Percentiles rank a stretch among this genome's conserved stretches.
Evolutionary conservation across 1,140 invertebrate species (phyloP).

Genomic region (Papilio aristodemus): DNA sequence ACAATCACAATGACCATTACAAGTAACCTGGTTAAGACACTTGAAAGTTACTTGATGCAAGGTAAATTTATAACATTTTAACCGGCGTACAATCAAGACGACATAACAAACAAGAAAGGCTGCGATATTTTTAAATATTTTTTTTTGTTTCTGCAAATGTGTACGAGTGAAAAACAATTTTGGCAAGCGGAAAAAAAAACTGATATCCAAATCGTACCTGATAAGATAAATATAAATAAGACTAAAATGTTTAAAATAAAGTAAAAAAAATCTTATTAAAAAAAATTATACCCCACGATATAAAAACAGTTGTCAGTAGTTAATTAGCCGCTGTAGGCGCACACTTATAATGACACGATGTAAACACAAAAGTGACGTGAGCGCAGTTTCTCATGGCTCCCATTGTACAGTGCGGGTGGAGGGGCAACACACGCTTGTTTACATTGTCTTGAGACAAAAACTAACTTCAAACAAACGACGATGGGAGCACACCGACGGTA

Average conservation of each 20-base stretch:
- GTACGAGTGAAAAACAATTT: no score
- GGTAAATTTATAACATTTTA: no score
- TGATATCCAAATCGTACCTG: no score
- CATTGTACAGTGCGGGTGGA: background rate
- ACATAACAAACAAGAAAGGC: constrained; percentile 3
- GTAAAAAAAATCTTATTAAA: no score
- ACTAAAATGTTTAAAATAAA: no score
- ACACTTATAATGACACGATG: background rate
- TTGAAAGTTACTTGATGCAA: background rate
- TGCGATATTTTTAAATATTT: no score
- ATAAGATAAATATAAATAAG: no score
- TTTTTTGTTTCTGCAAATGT: no score
- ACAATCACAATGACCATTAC: background rate
- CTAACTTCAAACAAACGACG: constrained; percentile 9
- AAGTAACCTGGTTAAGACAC: background rate
- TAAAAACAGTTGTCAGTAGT: background rate
- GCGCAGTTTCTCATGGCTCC: constrained; percentile 13
- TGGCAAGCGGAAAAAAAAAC: no score
- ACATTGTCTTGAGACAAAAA: background rate
- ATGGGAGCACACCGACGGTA: background rate
- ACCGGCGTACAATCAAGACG: no score
- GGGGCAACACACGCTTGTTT: background rate
- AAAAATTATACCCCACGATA: no score
- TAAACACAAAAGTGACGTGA: background rate
- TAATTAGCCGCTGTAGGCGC: background rate